Conservation (phyloP, 1,140 invertebrate genomes). For the Apocrypta bakeri region DNA sequence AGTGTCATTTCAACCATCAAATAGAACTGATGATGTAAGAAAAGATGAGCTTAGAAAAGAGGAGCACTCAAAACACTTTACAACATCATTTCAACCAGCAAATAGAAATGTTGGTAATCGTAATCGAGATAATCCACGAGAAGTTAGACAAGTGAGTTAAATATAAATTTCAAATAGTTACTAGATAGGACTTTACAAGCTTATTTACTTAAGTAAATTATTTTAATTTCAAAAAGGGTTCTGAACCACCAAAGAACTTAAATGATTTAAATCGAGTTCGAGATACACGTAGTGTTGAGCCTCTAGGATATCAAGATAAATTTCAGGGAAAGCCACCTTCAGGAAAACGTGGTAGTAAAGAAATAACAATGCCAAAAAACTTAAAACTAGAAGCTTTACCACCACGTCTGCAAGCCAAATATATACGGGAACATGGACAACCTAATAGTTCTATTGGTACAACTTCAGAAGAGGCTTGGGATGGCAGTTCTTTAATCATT, state of each 20-base stretch:
- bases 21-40: neutral
- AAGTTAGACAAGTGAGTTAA: conserved; percentile 64
- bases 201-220: neutral
- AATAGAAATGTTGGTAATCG: conserved; percentile 63
- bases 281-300: conserved; percentile 76
- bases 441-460: conserved; percentile 62
- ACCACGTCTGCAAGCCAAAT: conserved; percentile 75
- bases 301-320: conserved; percentile 69
- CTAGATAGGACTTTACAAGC: neutral
- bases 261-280: conserved; percentile 70
- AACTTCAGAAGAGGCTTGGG: conserved; percentile 71
- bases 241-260: conserved; percentile 70
- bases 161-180: conserved; percentile 23
- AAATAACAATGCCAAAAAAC: conserved; percentile 68
- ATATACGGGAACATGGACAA: conserved; percentile 72
- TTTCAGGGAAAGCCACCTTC: conserved; percentile 75
- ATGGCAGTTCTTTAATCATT: conserved; percentile 74
- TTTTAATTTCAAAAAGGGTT: conserved; percentile 66
- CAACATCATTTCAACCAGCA: conserved; percentile 63
- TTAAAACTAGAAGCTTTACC: conserved; percentile 73
- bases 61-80: conserved; percentile 56
- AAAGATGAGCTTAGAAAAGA: conserved; percentile 57
- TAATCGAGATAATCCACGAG: conserved; percentile 62
- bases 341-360: conserved; percentile 71
- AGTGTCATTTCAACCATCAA: conserved; percentile 44